A percentile compares a stretch with the other conserved stretches of the same genome.
phyloP scores from a whole-genome alignment of 2,888 invertebrate genomes.

The Agrenia bidenticulata region DNA sequence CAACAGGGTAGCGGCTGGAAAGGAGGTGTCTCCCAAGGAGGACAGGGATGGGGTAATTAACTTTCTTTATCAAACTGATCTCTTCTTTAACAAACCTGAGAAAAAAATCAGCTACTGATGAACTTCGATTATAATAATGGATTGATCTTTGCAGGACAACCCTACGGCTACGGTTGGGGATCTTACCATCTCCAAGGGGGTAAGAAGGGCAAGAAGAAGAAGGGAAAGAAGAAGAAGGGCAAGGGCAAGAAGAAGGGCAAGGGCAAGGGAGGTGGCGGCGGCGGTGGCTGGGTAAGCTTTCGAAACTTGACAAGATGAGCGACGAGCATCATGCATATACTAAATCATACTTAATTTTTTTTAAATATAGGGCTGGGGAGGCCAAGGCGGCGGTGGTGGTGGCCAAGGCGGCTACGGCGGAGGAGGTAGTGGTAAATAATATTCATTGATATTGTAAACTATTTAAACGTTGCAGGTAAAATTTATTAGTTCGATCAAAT shows the following conservation, averaged over 20 bases:
- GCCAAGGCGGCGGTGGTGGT: slow-evolving; percentile 29
- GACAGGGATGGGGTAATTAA: slow-evolving; percentile 18
- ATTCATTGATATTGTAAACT: too few species aligned
- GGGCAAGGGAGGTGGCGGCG: slow-evolving; percentile 45
- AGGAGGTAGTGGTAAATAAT: not conserved
- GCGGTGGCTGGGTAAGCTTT: slow-evolving; percentile 22
- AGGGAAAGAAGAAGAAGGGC: slow-evolving; percentile 46
- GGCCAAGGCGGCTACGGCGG: slow-evolving; percentile 17
- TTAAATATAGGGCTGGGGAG: slow-evolving; percentile 16
- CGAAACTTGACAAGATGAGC: too few species aligned
- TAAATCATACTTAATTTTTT: not conserved
- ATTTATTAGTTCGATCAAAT: too few species aligned
- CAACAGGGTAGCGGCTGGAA: slow-evolving; percentile 50
- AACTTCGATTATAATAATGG: too few species aligned
- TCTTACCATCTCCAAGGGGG: slow-evolving; percentile 50
- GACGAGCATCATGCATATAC: too few species aligned
- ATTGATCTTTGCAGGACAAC: slow-evolving; percentile 22
- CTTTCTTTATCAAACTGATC: not conserved
- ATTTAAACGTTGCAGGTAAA: too few species aligned
- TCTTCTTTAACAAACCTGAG: not conserved
- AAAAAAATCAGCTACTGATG: not conserved
- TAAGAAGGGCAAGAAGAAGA: slow-evolving; percentile 33
- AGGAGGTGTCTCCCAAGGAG: slow-evolving; percentile 37
- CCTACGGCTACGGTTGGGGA: slow-evolving; percentile 52
- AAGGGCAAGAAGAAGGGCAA: slow-evolving; percentile 49